These are phyloP conservation scores for Epiblema foenella DNA, from an alignment of 2,888 invertebrate genomes.

Conservation along the genomic window DNA sequence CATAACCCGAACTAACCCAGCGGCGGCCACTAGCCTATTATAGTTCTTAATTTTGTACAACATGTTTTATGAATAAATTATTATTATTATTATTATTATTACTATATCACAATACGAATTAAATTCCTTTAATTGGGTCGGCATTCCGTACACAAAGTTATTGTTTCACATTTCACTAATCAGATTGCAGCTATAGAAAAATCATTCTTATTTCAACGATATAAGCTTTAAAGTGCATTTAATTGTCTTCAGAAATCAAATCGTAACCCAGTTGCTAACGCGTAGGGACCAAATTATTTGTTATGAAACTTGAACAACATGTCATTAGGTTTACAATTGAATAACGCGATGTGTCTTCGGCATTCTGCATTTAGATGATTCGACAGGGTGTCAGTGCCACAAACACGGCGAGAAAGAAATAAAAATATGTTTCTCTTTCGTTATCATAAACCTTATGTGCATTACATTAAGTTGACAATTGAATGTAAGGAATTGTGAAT, in stretches of 20 bases:
- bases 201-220: background rate
- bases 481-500: constrained; percentile 10
- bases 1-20: constrained; percentile 4
- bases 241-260: background rate
- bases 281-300: background rate
- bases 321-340: background rate
- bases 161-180: background rate
- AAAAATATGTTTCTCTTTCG: background rate
- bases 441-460: constrained; percentile 5
- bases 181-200: background rate
- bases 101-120: constrained; percentile 26
- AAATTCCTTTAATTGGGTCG: constrained; percentile 30
- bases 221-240: background rate
- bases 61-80: too few relatives aligned
- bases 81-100: too few relatives aligned
- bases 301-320: background rate
- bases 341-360: background rate
- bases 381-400: constrained; percentile 4
- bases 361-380: constrained; percentile 5
- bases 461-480: constrained; percentile 7
- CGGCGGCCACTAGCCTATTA: constrained; percentile 10
- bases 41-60: too few relatives aligned
- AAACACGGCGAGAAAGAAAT: background rate
- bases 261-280: background rate
- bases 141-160: background rate